phyloP scores from a whole-genome alignment of 2,113 vertebrate species.

The Taxidea taxus region DNA sequence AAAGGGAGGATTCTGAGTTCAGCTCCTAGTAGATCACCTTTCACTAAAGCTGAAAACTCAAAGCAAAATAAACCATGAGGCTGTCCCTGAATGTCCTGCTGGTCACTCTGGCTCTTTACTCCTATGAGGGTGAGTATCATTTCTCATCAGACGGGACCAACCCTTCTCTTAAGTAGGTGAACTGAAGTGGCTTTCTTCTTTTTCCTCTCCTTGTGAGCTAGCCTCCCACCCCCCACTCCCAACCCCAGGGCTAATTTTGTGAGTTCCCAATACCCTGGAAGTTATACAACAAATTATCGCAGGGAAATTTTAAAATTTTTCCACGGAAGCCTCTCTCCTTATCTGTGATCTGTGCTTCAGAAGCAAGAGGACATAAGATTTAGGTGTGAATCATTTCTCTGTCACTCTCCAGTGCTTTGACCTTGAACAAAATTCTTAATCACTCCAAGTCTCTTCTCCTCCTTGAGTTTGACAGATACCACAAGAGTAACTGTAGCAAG shows the following conservation, averaged over 20 bases:
- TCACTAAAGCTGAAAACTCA: not conserved
- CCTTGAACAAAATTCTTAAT: not conserved
- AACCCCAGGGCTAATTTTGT: not conserved
- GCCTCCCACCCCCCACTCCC: too few relatives aligned
- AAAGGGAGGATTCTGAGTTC: not conserved
- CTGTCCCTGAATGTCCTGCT: not conserved
- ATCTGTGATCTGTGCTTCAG: not conserved
- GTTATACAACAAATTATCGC: not conserved
- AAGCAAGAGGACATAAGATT: not conserved
- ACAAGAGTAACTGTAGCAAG: not conserved
- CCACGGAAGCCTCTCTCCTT: not conserved
- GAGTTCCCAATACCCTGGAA: not conserved
- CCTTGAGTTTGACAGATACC: not conserved
- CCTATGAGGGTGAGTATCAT: slow-evolving; percentile 37
- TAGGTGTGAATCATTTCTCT: not conserved
- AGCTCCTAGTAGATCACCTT: not conserved
- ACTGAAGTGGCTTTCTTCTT: not conserved
- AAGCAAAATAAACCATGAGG: slow-evolving; percentile 35
- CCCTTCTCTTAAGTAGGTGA: not conserved
- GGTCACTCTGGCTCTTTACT: slow-evolving; percentile 29
- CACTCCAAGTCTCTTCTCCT: not conserved
- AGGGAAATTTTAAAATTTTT: not conserved
- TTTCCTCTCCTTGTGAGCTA: not conserved
- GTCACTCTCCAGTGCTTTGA: not conserved
- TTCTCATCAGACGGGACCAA: not conserved